A percentile compares a stretch with the other conserved stretches of the same genome.
These are phyloP conservation scores for Cylas formicarius DNA, from an alignment of 1,140 invertebrate genomes.

Conservation along the genomic window DNA sequence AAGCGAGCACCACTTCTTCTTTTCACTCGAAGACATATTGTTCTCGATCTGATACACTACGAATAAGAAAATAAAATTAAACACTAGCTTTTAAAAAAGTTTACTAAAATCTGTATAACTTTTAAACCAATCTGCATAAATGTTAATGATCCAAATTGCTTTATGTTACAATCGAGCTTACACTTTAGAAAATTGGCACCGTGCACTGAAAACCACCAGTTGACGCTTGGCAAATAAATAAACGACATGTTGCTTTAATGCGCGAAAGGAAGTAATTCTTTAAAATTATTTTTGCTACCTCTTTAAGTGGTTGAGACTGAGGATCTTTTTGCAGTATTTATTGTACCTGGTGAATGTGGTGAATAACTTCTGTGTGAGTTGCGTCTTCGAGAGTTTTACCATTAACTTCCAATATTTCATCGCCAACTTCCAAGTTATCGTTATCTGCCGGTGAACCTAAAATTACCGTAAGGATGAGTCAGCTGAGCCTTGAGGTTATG, in stretches of 20 bases:
- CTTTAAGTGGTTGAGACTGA: no score
- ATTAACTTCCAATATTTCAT: slow-evolving; percentile 95
- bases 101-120: no score
- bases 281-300: no score
- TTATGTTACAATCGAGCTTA: no score
- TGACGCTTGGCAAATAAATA: no score
- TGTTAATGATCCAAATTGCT: no score
- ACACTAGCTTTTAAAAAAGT: no score
- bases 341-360: slow-evolving; percentile 85
- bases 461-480: slow-evolving; percentile 14
- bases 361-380: slow-evolving; percentile 81
- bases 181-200: no score
- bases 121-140: no score
- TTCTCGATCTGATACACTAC: slow-evolving; percentile 89
- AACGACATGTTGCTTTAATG: no score
- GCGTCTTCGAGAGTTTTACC: slow-evolving; percentile 82
- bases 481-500: background rate
- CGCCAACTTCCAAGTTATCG: slow-evolving; percentile 85
- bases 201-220: no score
- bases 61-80: slow-evolving; percentile 42
- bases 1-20: slow-evolving; percentile 75
- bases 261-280: no score
- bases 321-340: background rate
- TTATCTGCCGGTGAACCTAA: slow-evolving; percentile 86
- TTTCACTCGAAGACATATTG: slow-evolving; percentile 87